Conservation (phyloP, 2,797 vertebrate species). For the Ciconia nigra region DNA sequence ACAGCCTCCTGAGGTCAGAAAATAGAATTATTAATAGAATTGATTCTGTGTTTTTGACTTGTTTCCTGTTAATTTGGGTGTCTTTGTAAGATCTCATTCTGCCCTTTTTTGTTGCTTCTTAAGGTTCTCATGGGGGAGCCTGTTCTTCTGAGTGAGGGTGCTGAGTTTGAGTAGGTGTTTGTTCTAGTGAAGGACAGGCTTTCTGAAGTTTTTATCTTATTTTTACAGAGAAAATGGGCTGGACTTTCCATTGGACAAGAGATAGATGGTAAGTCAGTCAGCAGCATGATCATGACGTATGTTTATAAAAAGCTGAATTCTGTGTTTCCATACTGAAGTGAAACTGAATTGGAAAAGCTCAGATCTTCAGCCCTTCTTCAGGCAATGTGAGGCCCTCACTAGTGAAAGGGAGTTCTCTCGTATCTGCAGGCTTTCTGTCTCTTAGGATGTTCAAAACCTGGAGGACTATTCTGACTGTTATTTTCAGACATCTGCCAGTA, state of each 20-base stretch:
- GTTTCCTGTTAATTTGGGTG: neutral
- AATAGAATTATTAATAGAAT: neutral
- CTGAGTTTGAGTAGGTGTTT: neutral
- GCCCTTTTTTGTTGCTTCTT: neutral
- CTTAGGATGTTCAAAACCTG: neutral
- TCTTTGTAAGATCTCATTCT: neutral
- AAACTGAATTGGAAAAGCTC: neutral
- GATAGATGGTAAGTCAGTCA: slow-evolving; percentile 84
- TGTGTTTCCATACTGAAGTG: neutral
- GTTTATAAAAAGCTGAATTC: neutral
- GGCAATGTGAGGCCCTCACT: accelerated
- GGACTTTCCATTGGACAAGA: slow-evolving; percentile 92
- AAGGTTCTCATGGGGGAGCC: accelerated
- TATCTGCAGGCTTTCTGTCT: neutral
- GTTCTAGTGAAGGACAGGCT: neutral
- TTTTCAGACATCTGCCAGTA: neutral
- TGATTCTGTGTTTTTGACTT: neutral
- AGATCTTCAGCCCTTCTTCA: neutral
- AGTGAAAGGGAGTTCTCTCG: neutral
- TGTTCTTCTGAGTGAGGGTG: neutral
- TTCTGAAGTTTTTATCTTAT: neutral
- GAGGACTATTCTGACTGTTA: neutral
- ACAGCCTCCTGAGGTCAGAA: neutral
- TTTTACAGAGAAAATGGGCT: slow-evolving; percentile 92
- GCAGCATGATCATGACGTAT: accelerated